phyloP scores from a whole-genome alignment of 2,113 vertebrate genomes.

The Triplophysa siluroides region DNA sequence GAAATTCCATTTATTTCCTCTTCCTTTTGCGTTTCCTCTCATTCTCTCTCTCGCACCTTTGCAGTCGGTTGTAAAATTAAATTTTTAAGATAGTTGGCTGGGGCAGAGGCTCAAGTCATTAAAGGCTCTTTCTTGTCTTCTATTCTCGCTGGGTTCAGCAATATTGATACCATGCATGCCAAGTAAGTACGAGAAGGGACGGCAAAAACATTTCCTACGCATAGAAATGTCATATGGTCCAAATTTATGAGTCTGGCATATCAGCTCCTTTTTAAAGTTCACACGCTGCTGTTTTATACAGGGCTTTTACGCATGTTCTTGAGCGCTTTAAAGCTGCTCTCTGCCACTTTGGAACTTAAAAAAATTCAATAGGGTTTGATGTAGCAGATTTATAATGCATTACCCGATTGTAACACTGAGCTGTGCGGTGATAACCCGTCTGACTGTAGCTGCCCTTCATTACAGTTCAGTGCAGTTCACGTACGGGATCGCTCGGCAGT shows the following conservation, averaged over 20 bases:
- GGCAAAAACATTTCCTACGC: constrained; percentile 18
- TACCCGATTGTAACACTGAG: constrained; percentile 42
- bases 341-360: constrained; percentile 26
- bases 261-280: constrained; percentile 43
- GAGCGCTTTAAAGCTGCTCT: constrained; percentile 10
- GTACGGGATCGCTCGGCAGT: constrained; percentile 12
- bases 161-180: constrained; percentile 17
- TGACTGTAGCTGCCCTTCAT: constrained; percentile 16
- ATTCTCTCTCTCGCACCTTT: constrained; percentile 10
- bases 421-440: constrained; percentile 25
- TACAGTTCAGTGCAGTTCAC: not conserved
- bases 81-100: not conserved
- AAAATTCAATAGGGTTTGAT: constrained; percentile 41
- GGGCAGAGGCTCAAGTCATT: constrained; percentile 36
- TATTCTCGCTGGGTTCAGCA: constrained; percentile 40
- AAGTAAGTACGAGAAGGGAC: constrained; percentile 27
- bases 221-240: constrained; percentile 44
- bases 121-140: constrained; percentile 40
- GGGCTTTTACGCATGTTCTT: constrained; percentile 45
- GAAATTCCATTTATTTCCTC: not conserved
- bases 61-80: not conserved
- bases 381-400: constrained; percentile 46
- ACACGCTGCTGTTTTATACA: constrained; percentile 42
- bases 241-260: constrained; percentile 53
- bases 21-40: not conserved